Base-by-base conservation (phyloP, 2,888 invertebrate genomes). In the Cybosia mesomella region DNA sequence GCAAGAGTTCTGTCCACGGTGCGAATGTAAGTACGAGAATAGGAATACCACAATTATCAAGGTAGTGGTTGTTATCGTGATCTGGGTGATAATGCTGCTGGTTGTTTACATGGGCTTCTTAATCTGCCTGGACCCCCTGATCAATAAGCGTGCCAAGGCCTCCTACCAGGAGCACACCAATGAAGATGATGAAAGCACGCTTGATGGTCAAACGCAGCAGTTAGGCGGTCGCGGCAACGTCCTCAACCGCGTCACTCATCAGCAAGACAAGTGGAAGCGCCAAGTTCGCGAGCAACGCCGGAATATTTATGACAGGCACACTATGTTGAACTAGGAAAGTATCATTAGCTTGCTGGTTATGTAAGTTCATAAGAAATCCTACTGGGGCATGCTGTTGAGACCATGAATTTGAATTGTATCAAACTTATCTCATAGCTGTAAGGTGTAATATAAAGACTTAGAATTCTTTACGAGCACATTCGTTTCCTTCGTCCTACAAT, bases 101-200 rank as follows among this genome's bases (percentile, higher is more conserved):
- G 98, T 99, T 64, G 98, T 99, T 78, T 99, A 99, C 94, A 99
- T 99, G 99, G 96, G 98, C 66, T 99, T 99, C 96, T 96, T 99
- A 71, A 98, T 99, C 87, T 98, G 99, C 86, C 95, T 99, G 90
- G 99, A 99, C 92, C 99, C 99, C 0, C 95, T 99, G 80, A 96
- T 99, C 77, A 98, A 98, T 87, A 98, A 98, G 89, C 96, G 98
- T 71, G 97, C 97, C 36, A 97, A 97, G 87, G 96, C 97, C 8
- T 97, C 97, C 64, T 99, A 99, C 90, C 98, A 98, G 90, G 99
- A 99, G 87, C 99, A 99, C 89, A 98, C 98, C 72, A 98, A 99
- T 92, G 99, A 99, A 96, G 99, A 99, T 95, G 97, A 98, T 85
- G 96, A 97, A 72, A 91, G 96, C 75, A 95, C 96, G 0, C 88